Base-by-base conservation (phyloP, 2,113 vertebrate species). In the Hippocampus mohnikei region DNA sequence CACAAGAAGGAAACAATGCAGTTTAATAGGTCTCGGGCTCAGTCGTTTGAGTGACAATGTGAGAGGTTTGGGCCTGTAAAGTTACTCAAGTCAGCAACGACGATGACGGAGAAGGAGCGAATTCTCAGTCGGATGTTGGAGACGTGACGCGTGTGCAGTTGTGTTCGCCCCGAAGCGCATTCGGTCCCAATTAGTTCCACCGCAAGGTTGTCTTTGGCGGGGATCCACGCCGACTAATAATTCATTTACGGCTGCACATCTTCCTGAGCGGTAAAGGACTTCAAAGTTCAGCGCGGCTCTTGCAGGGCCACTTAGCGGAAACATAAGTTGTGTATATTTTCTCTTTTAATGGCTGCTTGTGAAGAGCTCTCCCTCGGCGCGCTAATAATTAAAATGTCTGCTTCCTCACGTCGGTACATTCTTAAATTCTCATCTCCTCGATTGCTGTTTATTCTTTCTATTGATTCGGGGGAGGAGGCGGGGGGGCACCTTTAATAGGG, bases 111-210 rank as follows among this genome's bases (percentile, higher is more conserved):
- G 77, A 29, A 67, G 77, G 25, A 12, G 37, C 5, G 67, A 80
- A 46, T 59, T 66, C 78, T 79, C 83, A 71, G 81, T 79, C 81
- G 75, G 73, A 69, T 82, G 74, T 69, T 80, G 80, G 69, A 84
- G 79, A 88, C 78, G 79, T 75, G 80, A 77, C 71, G 85, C 82
- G 65, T 81, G 75, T 87, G 80, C 74, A 79, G 80, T 85, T 89
- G 85, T 89, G 83, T 87, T 87, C 78, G 84, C 78, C 87, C 84
- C 86, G 77, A 75, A 90, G 86, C 84, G 80, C 85, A 87, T 90
- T 80, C 70, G 85, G 81, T 81, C 80, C 84, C 86, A 86, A 89
- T 90, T 88, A 89, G 84, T 83, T 86, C 77, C 81, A 81, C 78
- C 79, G 85, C 76, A 72, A 87, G 76, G 84, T 88, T 89, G 80